Evolutionary conservation across 2,113 vertebrate species (phyloP), one percentile per base, ranked within the genome.

Genomic region (Grammomys surdaster): DNA sequence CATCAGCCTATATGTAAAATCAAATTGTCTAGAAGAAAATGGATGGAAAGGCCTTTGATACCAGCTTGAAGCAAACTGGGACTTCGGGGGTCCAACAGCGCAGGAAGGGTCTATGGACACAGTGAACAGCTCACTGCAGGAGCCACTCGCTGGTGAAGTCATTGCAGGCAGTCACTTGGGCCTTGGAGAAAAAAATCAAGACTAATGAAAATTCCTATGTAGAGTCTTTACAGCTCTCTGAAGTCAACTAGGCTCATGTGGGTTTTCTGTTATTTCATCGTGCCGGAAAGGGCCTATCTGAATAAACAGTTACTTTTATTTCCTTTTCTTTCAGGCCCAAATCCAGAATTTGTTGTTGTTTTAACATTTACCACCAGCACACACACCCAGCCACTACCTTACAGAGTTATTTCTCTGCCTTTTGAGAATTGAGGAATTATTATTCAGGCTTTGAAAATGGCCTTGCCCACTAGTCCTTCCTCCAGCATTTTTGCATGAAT

Each of bases 151-250:
- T 85, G 82, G 58, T 43, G 54, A 96, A 65, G n/a, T 78, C 43
- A 85, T 48, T 69, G 73, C 77, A 94, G 76, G 58, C 77, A 46
- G 60, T 40, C 97, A 73, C 91, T 77, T 58, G 78, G 48, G 80
- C 72, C 51, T 40, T 60, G 33, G 36, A 46, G 88, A 88, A 87
- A 51, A 96, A 95, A 58, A 51, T 14, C 73, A 95, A 87, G 84
- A 92, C 63, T 88, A 84, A 90, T 88, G 90, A 97, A 95, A 94
- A 94, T 85, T 80, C 65, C 88, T 80, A 28, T 24, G 20, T 89
- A 86, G 95, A 97, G 91, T 89, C 82, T 93, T 97, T 91, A 94
- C 46, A 76, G 63, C n/a, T 92, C 85, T 97, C 87, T 80, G 22
- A 96, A 90, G 92, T 95, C 72, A 96, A 91, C 75, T 91, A 78